Percentiles rank a stretch among this genome's conserved stretches.
These are phyloP conservation scores for Toxotes jaculatrix DNA, from an alignment of 2,113 vertebrate species.

Conservation along the genomic window DNA sequence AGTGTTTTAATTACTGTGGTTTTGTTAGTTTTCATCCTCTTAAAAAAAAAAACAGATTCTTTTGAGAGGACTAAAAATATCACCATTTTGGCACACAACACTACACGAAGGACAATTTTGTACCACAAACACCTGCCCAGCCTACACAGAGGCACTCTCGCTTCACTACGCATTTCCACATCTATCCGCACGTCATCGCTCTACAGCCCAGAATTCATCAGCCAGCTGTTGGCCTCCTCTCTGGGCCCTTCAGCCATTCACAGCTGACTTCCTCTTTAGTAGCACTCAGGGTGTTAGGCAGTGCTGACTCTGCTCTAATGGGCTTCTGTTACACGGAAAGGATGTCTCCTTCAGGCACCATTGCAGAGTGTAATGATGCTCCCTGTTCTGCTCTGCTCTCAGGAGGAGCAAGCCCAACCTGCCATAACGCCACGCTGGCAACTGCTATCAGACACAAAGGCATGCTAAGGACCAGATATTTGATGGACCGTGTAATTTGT, in stretches of 20 bases:
- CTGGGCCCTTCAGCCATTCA: slow-evolving; percentile 67
- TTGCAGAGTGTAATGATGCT: slow-evolving; percentile 50
- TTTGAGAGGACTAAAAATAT: background rate
- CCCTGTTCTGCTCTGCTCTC: slow-evolving; percentile 32
- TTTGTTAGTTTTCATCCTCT: no score
- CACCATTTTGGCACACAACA: background rate
- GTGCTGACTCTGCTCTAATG: slow-evolving; percentile 65
- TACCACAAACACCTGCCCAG: slow-evolving; percentile 29
- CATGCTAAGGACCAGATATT: background rate
- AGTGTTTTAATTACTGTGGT: no score
- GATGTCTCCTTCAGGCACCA: slow-evolving; percentile 64
- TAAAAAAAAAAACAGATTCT: background rate
- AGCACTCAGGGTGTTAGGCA: slow-evolving; percentile 49
- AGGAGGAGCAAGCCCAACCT: slow-evolving; percentile 19
- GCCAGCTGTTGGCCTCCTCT: slow-evolving; percentile 66
- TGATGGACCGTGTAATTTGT: slow-evolving; percentile 9
- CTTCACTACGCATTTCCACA: slow-evolving; percentile 19
- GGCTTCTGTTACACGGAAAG: slow-evolving; percentile 49
- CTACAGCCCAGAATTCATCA: slow-evolving; percentile 44
- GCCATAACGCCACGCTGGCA: background rate
- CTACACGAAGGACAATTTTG: background rate
- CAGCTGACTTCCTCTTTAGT: slow-evolving; percentile 74
- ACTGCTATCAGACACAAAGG: background rate
- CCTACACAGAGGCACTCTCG: background rate
- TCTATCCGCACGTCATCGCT: slow-evolving; percentile 5